Conservation (phyloP, 2,113 vertebrate species). For the Oncorhynchus mykiss region DNA sequence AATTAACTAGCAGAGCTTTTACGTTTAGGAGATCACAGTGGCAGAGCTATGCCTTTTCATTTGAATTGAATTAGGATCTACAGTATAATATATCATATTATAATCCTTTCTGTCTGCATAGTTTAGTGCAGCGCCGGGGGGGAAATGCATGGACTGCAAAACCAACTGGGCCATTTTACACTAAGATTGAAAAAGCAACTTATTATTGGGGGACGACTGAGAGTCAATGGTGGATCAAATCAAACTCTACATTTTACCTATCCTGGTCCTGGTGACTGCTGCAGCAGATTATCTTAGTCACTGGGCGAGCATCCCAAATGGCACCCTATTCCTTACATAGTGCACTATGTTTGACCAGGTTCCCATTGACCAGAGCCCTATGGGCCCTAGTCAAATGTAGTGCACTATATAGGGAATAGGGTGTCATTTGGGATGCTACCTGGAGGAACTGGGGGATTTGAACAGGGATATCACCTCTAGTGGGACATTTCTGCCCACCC, state of each 20-base stretch:
- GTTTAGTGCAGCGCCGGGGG: background rate
- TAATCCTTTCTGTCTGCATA: background rate
- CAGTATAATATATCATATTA: background rate
- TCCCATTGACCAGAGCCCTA: too few species aligned
- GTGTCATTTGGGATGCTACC: too few species aligned
- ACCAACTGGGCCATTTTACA: constrained; percentile 29
- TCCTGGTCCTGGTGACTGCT: constrained; percentile 29
- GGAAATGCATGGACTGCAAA: constrained; percentile 25
- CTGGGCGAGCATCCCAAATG: background rate
- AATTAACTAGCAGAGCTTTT: constrained; percentile 17
- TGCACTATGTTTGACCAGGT: too few species aligned
- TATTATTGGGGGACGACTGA: constrained; percentile 33
- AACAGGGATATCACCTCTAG: constrained; percentile 36
- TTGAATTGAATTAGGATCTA: constrained; percentile 4
- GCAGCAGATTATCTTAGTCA: constrained; percentile 41
- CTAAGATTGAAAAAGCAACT: constrained; percentile 7
- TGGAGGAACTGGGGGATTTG: constrained; percentile 21
- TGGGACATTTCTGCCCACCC: constrained; percentile 45
- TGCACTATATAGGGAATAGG: too few species aligned
- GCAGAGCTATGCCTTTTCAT: constrained; percentile 3
- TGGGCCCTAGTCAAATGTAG: too few species aligned
- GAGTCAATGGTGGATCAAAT: constrained; percentile 53
- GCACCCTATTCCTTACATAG: too few species aligned
- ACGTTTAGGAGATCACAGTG: background rate
- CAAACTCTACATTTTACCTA: constrained; percentile 37